Percentiles rank a stretch among this genome's conserved stretches.
Conservation (phyloP, 1,140 invertebrate species). For the Drosophila pruinosa region DNA sequence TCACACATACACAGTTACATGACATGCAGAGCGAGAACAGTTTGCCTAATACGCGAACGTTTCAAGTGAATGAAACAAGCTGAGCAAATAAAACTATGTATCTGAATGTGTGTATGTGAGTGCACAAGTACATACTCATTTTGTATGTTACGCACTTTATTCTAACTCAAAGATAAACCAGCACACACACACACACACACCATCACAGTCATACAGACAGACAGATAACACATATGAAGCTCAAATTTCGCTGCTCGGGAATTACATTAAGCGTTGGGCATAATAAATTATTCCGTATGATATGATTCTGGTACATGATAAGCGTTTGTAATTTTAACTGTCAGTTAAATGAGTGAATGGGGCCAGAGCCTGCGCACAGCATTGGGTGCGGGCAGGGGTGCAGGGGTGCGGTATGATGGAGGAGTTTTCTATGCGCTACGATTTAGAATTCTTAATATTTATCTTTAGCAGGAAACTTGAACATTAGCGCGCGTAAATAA, state of each 20-base stretch:
- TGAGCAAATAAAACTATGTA: conserved; percentile 74
- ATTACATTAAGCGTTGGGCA: conserved; percentile 79
- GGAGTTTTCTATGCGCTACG: conserved; percentile 36
- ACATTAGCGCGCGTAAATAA: conserved; percentile 80
- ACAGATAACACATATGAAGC: conserved; percentile 35
- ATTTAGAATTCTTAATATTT: conserved; percentile 81
- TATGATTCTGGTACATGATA: conserved; percentile 81
- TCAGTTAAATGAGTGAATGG: conserved; percentile 80
- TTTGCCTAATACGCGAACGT: conserved; percentile 63
- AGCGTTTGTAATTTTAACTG: conserved; percentile 82
- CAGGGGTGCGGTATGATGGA: background rate
- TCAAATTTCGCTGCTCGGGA: conserved; percentile 68
- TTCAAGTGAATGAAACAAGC: conserved; percentile 72
- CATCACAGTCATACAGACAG: conserved; percentile 1
- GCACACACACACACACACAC: conserved; percentile 13
- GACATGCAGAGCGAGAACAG: background rate
- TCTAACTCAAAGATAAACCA: conserved; percentile 76
- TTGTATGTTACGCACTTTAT: conserved; percentile 75
- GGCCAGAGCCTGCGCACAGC: conserved; percentile 18
- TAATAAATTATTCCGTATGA: conserved; percentile 82
- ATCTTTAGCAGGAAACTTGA: conserved; percentile 75
- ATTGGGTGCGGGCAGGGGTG: background rate
- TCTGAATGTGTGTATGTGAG: background rate
- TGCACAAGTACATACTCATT: conserved; percentile 43
- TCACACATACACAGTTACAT: conserved; percentile 10